These are phyloP conservation scores for Rana temporaria DNA, from an alignment of 2,113 vertebrate genomes.

Conservation along the genomic window DNA sequence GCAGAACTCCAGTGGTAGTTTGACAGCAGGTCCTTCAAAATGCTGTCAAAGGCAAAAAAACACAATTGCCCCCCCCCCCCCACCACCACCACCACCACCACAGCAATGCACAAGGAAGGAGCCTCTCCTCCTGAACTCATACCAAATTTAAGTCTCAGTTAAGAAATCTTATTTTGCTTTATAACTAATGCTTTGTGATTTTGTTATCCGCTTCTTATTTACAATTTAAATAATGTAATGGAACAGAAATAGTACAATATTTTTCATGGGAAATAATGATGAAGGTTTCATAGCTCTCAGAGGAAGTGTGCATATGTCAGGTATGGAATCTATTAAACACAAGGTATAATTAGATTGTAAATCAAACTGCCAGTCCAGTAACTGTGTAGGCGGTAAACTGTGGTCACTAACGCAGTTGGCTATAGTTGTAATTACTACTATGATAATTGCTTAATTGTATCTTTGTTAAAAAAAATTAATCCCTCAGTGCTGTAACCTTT, in stretches of 20 bases:
- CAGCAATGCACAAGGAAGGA: too few species aligned
- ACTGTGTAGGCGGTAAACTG: not conserved
- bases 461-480: constrained; percentile 13
- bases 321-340: not conserved
- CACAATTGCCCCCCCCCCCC: too few species aligned
- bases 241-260: not conserved
- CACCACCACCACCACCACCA: too few species aligned
- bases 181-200: too few species aligned
- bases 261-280: not conserved
- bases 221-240: not conserved
- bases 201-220: not conserved
- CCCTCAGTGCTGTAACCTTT: not conserved
- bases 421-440: not conserved
- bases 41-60: too few species aligned
- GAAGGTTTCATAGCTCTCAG: not conserved
- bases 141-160: too few species aligned
- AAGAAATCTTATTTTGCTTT: too few species aligned
- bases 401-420: not conserved
- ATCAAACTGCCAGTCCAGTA: not conserved
- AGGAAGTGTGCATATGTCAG: not conserved
- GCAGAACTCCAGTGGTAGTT: too few species aligned
- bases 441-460: constrained; percentile 13
- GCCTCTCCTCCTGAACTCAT: too few species aligned
- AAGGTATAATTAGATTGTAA: constrained; percentile 5
- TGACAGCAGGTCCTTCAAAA: too few species aligned